Conservation (phyloP, 1,140 invertebrate genomes). For the Hyphantria cunea region DNA sequence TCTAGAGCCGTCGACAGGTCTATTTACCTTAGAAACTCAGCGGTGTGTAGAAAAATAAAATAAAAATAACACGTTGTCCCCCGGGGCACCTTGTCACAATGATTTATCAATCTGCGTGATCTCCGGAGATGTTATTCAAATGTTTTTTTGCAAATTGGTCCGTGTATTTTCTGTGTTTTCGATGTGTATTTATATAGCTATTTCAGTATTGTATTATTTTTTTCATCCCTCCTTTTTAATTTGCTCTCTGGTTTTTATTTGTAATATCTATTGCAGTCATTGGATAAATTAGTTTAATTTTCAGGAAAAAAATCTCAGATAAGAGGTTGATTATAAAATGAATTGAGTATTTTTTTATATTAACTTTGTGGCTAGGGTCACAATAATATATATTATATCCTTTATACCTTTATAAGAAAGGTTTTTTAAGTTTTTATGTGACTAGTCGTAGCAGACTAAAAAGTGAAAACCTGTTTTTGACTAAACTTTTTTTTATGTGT, state of each 20-base stretch:
- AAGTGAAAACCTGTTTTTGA: no score
- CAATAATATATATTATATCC: no score
- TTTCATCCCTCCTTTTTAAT: background rate
- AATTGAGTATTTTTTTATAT: no score
- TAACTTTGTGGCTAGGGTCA: no score
- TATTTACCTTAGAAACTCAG: conserved; percentile 19
- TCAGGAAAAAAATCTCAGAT: background rate
- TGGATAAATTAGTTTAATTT: background rate
- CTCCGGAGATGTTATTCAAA: conserved; percentile 9
- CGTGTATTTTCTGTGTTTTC: background rate
- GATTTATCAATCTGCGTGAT: conserved; percentile 22
- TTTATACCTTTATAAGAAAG: no score
- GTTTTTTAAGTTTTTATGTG: no score
- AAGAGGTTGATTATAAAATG: background rate
- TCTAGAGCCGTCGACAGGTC: conserved; percentile 9
- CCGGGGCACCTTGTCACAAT: conserved; percentile 9
- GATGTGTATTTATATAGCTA: background rate
- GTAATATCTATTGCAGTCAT: background rate
- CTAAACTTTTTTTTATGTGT: no score
- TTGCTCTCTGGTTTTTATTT: background rate
- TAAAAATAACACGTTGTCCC: conserved; percentile 12
- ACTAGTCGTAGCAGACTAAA: no score
- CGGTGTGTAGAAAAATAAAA: conserved; percentile 22
- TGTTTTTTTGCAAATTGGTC: conserved; percentile 7
- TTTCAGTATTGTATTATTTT: background rate